Conservation (phyloP, 2,797 vertebrate species). For the Apogon talboti region DNA sequence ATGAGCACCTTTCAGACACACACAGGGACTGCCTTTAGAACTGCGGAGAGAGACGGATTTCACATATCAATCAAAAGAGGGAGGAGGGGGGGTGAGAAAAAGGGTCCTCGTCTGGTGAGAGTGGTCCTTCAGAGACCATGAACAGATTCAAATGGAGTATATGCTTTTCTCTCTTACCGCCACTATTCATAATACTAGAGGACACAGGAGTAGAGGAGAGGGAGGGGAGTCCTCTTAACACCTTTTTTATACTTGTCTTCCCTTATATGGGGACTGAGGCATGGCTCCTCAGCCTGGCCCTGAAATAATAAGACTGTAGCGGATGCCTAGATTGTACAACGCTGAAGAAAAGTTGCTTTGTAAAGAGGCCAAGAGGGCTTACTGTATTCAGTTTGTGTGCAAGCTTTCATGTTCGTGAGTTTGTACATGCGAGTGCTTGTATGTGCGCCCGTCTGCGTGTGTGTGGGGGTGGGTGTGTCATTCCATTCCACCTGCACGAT, state of each 20-base stretch:
- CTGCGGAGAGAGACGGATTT: slow-evolving; percentile 85
- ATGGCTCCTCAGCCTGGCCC: slow-evolving; percentile 28
- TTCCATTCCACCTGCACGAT: slow-evolving; percentile 62
- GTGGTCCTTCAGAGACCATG: slow-evolving; percentile 80
- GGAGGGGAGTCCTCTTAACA: slow-evolving; percentile 62
- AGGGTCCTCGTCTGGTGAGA: slow-evolving; percentile 75
- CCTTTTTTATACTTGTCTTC: slow-evolving; percentile 44
- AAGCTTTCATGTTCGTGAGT: slow-evolving; percentile 45
- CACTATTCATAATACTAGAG: slow-evolving; percentile 73
- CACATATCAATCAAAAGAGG: slow-evolving; percentile 89
- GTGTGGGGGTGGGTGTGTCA: slow-evolving; percentile 22
- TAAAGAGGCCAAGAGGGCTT: slow-evolving; percentile 45
- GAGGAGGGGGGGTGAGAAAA: slow-evolving; percentile 36
- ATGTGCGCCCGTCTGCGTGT: slow-evolving; percentile 30
- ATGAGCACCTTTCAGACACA: slow-evolving; percentile 88
- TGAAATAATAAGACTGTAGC: slow-evolving; percentile 59
- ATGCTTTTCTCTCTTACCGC: slow-evolving; percentile 77
- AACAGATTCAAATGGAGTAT: slow-evolving; percentile 79
- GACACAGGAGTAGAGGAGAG: slow-evolving; percentile 43
- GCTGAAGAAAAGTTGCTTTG: slow-evolving; percentile 52
- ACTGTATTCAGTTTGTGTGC: slow-evolving; percentile 46
- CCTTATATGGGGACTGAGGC: slow-evolving; percentile 46
- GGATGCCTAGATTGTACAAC: slow-evolving; percentile 56
- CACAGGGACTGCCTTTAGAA: slow-evolving; percentile 86
- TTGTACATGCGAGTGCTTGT: slow-evolving; percentile 31